phyloP scores from a whole-genome alignment of 2,113 vertebrate genomes.

The Spea multiplicata region DNA sequence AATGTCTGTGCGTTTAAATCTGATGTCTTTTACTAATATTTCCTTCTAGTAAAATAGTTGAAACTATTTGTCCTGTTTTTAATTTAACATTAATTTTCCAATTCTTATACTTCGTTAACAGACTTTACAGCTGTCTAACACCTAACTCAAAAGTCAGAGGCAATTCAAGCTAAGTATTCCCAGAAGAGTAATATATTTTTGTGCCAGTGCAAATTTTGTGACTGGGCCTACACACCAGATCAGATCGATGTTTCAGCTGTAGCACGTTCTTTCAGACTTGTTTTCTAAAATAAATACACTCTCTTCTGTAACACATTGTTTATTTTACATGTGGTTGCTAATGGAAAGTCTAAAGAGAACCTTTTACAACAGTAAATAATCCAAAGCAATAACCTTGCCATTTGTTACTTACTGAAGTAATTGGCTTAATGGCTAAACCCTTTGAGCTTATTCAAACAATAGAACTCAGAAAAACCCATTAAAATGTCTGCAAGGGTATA shows the following conservation, averaged over 20 bases:
- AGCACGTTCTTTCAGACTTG: constrained; percentile 16
- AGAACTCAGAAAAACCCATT: constrained; percentile 3
- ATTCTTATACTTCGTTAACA: not conserved
- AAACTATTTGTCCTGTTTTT: not conserved
- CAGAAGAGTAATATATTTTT: not conserved
- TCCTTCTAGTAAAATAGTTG: not conserved
- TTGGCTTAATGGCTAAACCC: constrained; percentile 8
- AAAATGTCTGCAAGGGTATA: not conserved
- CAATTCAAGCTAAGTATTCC: not conserved
- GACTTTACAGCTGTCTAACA: constrained; percentile 3
- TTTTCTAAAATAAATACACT: constrained; percentile 26
- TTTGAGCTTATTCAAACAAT: constrained; percentile 18
- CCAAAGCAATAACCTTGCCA: constrained; percentile 18
- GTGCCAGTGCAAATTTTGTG: constrained; percentile 3
- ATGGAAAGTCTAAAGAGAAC: constrained; percentile 25
- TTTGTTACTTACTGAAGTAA: constrained; percentile 24
- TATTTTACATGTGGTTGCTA: constrained; percentile 39
- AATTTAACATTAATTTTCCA: not conserved
- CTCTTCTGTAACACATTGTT: constrained; percentile 9
- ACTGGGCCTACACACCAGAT: not conserved
- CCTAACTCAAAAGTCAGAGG: not conserved
- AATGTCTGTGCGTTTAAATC: not conserved
- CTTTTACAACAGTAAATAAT: constrained; percentile 22
- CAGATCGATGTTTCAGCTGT: not conserved
- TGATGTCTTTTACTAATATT: not conserved